phyloP scores from a whole-genome alignment of 2,888 invertebrate genomes.

The Lepidonotus clava region DNA sequence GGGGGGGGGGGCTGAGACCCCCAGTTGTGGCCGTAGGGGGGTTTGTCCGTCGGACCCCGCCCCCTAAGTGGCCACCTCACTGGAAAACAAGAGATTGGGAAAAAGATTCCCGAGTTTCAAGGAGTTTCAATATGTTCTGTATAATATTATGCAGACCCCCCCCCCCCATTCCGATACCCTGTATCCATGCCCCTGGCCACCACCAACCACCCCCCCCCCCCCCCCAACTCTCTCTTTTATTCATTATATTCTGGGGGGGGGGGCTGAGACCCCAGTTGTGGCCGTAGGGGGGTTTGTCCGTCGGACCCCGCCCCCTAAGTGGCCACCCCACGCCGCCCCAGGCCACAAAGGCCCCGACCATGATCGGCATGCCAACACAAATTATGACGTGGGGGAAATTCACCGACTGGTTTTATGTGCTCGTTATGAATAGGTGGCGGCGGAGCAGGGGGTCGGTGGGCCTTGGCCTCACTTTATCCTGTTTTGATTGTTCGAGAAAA shows the following conservation, averaged over 20 bases:
- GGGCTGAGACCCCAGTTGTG: too few relatives aligned
- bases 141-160: too few relatives aligned
- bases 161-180: too few relatives aligned
- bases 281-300: background rate
- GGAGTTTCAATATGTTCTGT: too few relatives aligned
- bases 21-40: background rate
- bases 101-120: too few relatives aligned
- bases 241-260: too few relatives aligned
- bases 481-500: too few relatives aligned
- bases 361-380: background rate
- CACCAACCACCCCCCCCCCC: too few relatives aligned
- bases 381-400: constrained; percentile 17
- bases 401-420: background rate
- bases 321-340: background rate
- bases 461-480: background rate
- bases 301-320: background rate
- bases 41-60: background rate
- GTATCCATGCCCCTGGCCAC: too few relatives aligned
- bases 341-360: background rate
- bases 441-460: background rate
- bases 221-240: too few relatives aligned
- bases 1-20: too few relatives aligned
- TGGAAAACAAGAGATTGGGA: too few relatives aligned
- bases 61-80: background rate
- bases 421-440: background rate